These are phyloP conservation scores for Trachelus troglodyta DNA, from an alignment of 2,888 invertebrate genomes.

Conservation along the genomic window DNA sequence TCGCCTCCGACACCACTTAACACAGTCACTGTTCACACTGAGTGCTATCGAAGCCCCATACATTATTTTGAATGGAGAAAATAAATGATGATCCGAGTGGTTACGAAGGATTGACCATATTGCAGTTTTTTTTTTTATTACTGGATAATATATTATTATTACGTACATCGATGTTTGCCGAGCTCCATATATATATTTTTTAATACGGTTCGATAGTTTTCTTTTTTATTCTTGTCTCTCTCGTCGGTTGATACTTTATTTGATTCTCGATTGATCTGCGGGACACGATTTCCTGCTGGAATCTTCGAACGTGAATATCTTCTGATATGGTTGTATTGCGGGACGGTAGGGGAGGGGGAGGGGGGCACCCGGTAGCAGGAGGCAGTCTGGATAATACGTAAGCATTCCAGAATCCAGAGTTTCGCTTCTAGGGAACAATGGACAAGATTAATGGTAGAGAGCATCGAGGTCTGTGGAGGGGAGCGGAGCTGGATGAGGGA, in stretches of 20 bases:
- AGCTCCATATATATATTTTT: not conserved
- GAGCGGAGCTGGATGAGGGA: not conserved
- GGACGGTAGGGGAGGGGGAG: slow-evolving; percentile 9
- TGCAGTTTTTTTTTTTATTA: not conserved
- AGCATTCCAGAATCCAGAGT: slow-evolving; percentile 41
- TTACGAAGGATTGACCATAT: not conserved
- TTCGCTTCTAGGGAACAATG: slow-evolving; percentile 42
- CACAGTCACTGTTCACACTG: not conserved
- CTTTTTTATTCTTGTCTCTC: not conserved
- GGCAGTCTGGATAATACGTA: slow-evolving; percentile 38
- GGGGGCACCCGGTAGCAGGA: slow-evolving; percentile 7
- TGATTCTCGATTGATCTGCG: not conserved
- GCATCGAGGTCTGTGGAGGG: slow-evolving; percentile 28
- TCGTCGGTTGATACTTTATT: not conserved
- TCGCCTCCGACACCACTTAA: not conserved
- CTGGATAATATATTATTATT: not conserved
- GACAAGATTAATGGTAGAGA: slow-evolving; percentile 50
- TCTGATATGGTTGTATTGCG: slow-evolving; percentile 12
- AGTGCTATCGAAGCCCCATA: not conserved
- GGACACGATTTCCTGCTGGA: not conserved
- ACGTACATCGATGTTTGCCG: not conserved
- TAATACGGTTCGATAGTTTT: not conserved
- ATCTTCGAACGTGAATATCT: slow-evolving; percentile 31
- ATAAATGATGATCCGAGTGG: not conserved
- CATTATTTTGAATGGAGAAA: not conserved